These are phyloP conservation scores for Empidonax alnorum DNA, from an alignment of 2,113 vertebrate genomes.

Conservation along the genomic window DNA sequence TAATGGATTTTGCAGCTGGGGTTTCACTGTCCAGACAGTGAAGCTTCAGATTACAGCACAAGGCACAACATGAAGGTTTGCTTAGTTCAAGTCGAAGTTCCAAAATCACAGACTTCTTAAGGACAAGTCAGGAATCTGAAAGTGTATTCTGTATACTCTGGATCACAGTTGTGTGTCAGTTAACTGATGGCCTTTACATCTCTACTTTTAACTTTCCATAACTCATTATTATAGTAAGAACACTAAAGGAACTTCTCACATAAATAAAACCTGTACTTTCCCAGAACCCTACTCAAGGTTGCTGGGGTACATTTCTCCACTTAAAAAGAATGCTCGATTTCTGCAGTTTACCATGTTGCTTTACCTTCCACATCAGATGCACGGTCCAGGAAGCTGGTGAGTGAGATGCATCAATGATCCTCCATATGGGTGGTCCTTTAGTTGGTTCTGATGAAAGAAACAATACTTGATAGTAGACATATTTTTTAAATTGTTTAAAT, in stretches of 20 bases:
- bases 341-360: not conserved
- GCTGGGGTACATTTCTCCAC: not conserved
- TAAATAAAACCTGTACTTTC: not conserved
- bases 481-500: not conserved
- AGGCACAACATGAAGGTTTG: not conserved
- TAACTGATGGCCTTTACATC: not conserved
- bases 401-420: conserved; percentile 47
- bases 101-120: not conserved
- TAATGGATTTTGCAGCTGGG: not conserved
- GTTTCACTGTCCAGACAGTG: not conserved
- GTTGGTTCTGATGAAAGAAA: conserved; percentile 77
- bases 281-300: not conserved
- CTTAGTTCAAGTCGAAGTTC: not conserved
- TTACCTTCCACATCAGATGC: conserved; percentile 88
- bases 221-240: not conserved
- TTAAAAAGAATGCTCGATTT: not conserved
- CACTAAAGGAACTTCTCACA: not conserved
- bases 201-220: not conserved
- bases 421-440: conserved; percentile 85
- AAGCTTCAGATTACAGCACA: not conserved
- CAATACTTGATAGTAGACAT: not conserved
- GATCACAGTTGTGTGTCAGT: not conserved
- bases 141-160: not conserved
- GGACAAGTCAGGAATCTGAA: not conserved
- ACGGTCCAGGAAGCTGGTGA: conserved; percentile 53